Evolutionary conservation across 2,888 invertebrate genomes (phyloP), one percentile per base, ranked within the genome.

Genomic region (Macaria notata): DNA sequence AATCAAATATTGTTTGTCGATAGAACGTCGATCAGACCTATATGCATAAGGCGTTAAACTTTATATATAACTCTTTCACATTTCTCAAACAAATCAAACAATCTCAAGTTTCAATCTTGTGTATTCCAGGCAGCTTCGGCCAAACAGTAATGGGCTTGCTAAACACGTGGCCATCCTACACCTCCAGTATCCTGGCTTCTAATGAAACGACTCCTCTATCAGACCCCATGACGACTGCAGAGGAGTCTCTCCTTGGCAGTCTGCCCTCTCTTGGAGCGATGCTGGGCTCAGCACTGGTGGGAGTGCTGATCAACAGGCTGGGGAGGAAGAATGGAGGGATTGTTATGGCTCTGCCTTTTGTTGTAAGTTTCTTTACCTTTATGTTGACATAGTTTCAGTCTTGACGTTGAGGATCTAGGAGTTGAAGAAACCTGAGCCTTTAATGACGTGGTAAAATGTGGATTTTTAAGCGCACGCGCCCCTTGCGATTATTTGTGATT

Each of bases 101-200:
- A n/a, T 19, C 19, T 19, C 19, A 19, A 19, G 19, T 19, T 19
- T 19, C 19, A 3, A 36, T 6, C 33, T 6, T 36, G 4, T 6
- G 2, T 36, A 4, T n/a, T 73, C 1, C 73, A 89, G 90, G 75
- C 61, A 78, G 83, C 9, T 76, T 79, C 19, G 83, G 82, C 4
- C 76, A 78, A 4, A 46, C 81, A 0, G 54, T 79, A 0, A 81
- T 83, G 76, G 90, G 86, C 3, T 9, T 79, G 3, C 64, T 88
- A 0, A 83, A 92, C 51, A 93, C 93, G 0, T 94, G 94, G 93
- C 88, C 93, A 0, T 94, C 94, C 0, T 93, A 94, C 52, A 92
- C 93, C 0, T 71, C 92, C 0, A 80, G 85, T 0, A 75, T 85
- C 9, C 82, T 92, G 44, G 80, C 87, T 9, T 81, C 86, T 0